Conservation (phyloP, 2,888 invertebrate species). For the Zaprionus lineosus region DNA sequence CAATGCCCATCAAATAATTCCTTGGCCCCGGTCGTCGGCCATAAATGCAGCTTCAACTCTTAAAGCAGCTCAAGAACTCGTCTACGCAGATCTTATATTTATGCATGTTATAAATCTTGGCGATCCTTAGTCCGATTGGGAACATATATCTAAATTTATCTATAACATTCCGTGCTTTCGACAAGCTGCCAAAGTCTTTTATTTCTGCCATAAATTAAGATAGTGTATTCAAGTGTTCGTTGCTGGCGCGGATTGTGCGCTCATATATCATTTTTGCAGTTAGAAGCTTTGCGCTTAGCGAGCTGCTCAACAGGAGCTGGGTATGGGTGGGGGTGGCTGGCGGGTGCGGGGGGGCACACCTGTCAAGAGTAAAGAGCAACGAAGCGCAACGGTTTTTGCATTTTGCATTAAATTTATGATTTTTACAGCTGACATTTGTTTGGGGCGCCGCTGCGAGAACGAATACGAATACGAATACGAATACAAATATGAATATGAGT, state of each 20-base stretch:
- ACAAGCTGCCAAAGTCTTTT: no score
- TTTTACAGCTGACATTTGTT: conserved; percentile 79
- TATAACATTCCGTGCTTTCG: no score
- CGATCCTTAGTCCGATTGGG: no score
- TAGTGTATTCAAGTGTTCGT: no score
- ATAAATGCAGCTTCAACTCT: no score
- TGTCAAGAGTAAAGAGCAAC: conserved; percentile 73
- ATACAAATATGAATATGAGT: conserved; percentile 18
- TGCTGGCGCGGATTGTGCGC: conserved; percentile 3
- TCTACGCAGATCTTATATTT: no score
- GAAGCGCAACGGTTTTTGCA: conserved; percentile 77
- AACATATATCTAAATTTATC: no score
- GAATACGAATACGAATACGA: conserved; percentile 14
- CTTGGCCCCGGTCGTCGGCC: no score
- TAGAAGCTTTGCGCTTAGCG: conserved; percentile 23
- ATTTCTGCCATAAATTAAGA: no score
- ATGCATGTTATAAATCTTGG: no score
- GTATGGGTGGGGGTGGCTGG: background rate
- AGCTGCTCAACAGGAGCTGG: background rate
- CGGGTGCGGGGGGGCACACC: conserved; percentile 43
- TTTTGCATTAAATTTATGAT: conserved; percentile 77
- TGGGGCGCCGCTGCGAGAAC: conserved; percentile 63
- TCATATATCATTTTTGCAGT: conserved; percentile 43
- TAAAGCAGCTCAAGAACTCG: no score
- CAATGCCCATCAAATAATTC: no score